phyloP scores from a whole-genome alignment of 2,113 vertebrate species.

The Andinoacara biseriatus region DNA sequence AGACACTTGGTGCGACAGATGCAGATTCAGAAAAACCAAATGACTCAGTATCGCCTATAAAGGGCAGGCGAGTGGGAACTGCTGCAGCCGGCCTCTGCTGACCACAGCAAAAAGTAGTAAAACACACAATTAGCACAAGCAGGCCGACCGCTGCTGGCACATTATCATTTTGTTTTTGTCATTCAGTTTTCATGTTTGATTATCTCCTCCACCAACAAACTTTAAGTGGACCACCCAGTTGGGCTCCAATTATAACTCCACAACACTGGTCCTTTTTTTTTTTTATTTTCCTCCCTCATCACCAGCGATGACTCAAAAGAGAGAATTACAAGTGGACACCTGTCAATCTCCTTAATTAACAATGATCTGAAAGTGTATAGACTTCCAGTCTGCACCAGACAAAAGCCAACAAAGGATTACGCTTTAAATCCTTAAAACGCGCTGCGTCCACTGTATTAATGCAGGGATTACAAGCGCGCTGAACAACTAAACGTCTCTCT shows the following conservation, averaged over 20 bases:
- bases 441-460: slow-evolving; percentile 64
- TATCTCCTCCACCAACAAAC: slow-evolving; percentile 69
- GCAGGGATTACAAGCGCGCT: slow-evolving; percentile 69
- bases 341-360: slow-evolving; percentile 80
- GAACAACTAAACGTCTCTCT: slow-evolving; percentile 69
- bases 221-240: slow-evolving; percentile 82
- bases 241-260: slow-evolving; percentile 74
- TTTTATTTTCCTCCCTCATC: slow-evolving; percentile 45
- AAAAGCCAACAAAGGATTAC: slow-evolving; percentile 76
- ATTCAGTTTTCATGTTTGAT: slow-evolving; percentile 66
- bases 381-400: slow-evolving; percentile 58
- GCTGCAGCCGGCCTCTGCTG: background rate
- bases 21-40: background rate
- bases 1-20: background rate
- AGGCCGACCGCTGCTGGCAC: slow-evolving; percentile 46
- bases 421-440: slow-evolving; percentile 67
- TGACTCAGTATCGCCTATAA: background rate
- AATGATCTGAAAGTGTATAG: slow-evolving; percentile 75
- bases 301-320: slow-evolving; percentile 65
- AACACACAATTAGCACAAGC: slow-evolving; percentile 41
- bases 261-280: slow-evolving; percentile 42
- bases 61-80: background rate
- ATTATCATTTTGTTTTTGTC: slow-evolving; percentile 43
- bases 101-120: slow-evolving; percentile 7
- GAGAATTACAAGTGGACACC: slow-evolving; percentile 79